Evolutionary conservation across 2,888 invertebrate genomes (phyloP).

Genomic region (Nasonovia ribisnigri): DNA sequence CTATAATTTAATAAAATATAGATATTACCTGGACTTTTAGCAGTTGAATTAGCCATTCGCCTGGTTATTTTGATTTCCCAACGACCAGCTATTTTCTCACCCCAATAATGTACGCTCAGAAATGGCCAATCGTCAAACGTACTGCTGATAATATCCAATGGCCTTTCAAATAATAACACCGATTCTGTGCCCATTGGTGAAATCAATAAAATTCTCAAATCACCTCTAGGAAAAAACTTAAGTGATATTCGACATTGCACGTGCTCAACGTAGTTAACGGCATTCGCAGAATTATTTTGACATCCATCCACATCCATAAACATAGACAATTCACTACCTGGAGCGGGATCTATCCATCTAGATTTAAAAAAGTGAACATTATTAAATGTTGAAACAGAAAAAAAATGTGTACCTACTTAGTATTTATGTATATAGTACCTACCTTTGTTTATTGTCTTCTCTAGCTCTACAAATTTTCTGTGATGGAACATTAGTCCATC

Average conservation of each 20-base stretch:
- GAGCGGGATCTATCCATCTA: conserved; percentile 80
- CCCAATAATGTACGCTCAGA: conserved; percentile 98
- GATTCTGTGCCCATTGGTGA: conserved; percentile 95
- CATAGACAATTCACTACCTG: conserved; percentile 80
- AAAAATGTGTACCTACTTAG: not conserved
- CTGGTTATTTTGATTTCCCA: conserved; percentile 86
- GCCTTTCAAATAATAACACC: conserved; percentile 92
- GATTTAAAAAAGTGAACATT: conserved; percentile 14
- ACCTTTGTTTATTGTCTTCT: conserved; percentile 85
- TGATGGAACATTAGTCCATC: conserved; percentile 95
- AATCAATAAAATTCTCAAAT: conserved; percentile 86
- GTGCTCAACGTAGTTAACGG: conserved; percentile 93
- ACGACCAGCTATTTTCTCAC: conserved; percentile 88
- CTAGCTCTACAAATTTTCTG: conserved; percentile 96
- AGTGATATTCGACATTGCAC: conserved; percentile 96
- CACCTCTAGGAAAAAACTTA: conserved; percentile 94
- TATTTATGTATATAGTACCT: conserved; percentile 69
- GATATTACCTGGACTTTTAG: conserved; percentile 69
- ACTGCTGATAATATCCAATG: conserved; percentile 89
- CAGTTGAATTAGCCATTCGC: conserved; percentile 70
- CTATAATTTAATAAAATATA: not conserved
- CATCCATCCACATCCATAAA: conserved; percentile 94
- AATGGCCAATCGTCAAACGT: conserved; percentile 99
- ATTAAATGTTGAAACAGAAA: not conserved
- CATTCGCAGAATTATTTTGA: conserved; percentile 83